Conservation (phyloP, 2,113 vertebrate species). For the Ptychochromis oligacanthus region DNA sequence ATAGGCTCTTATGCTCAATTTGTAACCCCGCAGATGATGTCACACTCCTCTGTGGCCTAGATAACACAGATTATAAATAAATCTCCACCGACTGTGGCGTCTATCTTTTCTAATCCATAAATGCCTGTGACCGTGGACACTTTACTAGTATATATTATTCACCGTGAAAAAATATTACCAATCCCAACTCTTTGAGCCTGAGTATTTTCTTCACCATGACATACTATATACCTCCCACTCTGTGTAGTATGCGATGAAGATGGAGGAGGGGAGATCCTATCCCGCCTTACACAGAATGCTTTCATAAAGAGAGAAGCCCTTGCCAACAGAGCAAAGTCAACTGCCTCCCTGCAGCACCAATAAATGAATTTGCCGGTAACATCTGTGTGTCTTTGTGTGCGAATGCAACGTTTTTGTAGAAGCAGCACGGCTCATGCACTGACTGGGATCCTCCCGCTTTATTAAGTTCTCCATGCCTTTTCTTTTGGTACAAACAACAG, state of each 20-base stretch:
- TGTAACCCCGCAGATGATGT: constrained; percentile 7
- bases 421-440: neutral
- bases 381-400: constrained; percentile 2
- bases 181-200: neutral
- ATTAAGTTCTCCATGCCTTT: constrained; percentile 10
- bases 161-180: neutral
- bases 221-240: neutral
- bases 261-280: constrained; percentile 20
- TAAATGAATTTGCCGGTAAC: constrained; percentile 31
- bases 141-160: neutral
- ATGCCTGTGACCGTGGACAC: neutral
- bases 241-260: constrained; percentile 27
- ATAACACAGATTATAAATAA: constrained; percentile 1
- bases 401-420: neutral
- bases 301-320: constrained; percentile 44
- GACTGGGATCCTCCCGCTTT: constrained; percentile 24
- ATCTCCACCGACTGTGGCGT: constrained; percentile 3
- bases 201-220: constrained; percentile 6
- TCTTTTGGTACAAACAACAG: neutral
- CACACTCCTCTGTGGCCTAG: neutral
- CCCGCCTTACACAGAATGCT: constrained; percentile 3
- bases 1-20: neutral
- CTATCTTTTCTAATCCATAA: constrained; percentile 3
- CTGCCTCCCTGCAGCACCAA: constrained; percentile 42
- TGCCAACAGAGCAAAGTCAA: constrained; percentile 64